Percentiles rank a stretch among this genome's conserved stretches.
Conservation (phyloP, 2,113 vertebrate species). For the Herpailurus yagouaroundi region DNA sequence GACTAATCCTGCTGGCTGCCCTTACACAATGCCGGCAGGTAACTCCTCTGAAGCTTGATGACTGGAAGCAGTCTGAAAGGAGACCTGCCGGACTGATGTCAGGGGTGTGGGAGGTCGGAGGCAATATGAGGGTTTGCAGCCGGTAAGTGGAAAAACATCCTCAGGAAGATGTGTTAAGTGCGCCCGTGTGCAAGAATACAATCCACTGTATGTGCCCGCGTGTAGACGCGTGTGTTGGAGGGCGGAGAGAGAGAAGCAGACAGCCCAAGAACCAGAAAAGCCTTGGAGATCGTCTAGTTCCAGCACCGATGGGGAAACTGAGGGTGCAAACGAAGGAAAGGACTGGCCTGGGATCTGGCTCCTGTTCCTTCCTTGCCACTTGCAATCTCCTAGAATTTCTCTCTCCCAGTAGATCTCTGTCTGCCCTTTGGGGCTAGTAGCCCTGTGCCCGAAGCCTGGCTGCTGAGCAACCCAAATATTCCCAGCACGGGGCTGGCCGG, state of each 20-base stretch:
- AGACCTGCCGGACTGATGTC: constrained; percentile 56
- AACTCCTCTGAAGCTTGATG: constrained; percentile 77
- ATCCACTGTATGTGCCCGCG: fast-evolving
- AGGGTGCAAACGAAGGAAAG: background rate
- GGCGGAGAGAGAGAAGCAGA: background rate
- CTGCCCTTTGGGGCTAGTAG: too few species aligned
- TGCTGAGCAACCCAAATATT: background rate
- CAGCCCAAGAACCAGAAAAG: background rate
- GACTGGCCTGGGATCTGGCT: background rate
- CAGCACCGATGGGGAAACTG: background rate
- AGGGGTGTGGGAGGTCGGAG: background rate
- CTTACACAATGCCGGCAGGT: constrained; percentile 76
- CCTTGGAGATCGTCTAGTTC: background rate
- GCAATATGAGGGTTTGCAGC: background rate
- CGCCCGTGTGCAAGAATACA: background rate
- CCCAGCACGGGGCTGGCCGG: fast-evolving
- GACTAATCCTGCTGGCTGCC: constrained; percentile 75
- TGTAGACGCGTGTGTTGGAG: fast-evolving
- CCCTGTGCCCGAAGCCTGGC: background rate
- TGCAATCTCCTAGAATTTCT: background rate
- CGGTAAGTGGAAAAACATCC: background rate
- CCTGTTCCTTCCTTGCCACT: background rate
- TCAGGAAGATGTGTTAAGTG: background rate
- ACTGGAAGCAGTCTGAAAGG: constrained; percentile 71
- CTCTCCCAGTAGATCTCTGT: background rate